These are phyloP conservation scores for Lophotriccus pileatus DNA, from an alignment of 2,797 vertebrate genomes.

Conservation along the genomic window DNA sequence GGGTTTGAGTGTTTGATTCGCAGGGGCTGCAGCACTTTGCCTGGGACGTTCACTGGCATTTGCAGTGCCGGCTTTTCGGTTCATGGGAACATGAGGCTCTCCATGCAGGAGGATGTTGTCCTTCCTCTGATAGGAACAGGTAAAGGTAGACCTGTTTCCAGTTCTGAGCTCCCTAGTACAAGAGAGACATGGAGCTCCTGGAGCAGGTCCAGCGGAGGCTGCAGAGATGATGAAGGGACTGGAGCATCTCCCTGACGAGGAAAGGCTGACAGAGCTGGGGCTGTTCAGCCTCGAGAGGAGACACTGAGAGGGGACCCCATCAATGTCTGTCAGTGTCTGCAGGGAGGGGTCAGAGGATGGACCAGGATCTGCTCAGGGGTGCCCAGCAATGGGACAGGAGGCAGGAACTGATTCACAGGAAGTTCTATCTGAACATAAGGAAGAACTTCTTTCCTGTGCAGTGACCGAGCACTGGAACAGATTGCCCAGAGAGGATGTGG, in stretches of 20 bases:
- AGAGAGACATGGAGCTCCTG: background rate
- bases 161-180: background rate
- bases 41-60: accelerated
- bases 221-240: background rate
- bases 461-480: background rate
- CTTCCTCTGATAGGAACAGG: background rate
- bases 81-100: accelerated
- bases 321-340: background rate
- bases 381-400: background rate
- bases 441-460: background rate
- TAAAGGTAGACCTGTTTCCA: background rate
- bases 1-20: background rate
- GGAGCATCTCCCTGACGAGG: background rate
- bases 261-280: background rate
- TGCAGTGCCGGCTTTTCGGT: accelerated
- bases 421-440: background rate
- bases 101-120: background rate
- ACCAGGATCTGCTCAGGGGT: background rate
- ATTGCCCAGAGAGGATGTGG: background rate
- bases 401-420: background rate
- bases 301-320: background rate
- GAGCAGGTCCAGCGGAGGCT: background rate
- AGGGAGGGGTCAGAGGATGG: background rate
- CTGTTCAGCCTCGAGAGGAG: no score
- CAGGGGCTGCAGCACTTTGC: background rate